These are phyloP conservation scores for Sphaerophoria rueppellii DNA, from an alignment of 2,888 invertebrate genomes.

Conservation along the genomic window DNA sequence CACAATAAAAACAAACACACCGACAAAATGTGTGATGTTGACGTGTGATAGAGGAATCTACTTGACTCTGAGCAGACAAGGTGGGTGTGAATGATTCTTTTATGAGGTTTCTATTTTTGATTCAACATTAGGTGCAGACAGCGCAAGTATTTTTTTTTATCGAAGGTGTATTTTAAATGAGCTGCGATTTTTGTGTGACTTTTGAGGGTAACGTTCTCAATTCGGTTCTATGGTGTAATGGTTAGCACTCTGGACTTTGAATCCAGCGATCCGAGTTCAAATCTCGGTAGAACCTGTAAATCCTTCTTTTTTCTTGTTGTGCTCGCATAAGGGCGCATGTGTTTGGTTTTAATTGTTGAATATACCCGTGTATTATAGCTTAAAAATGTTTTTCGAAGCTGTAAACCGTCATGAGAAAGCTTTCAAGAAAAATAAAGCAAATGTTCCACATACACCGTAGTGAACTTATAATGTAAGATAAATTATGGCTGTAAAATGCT, in stretches of 20 bases:
- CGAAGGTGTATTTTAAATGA: background rate
- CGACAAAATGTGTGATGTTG: background rate
- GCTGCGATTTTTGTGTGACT: background rate
- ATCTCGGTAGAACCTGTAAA: conserved; percentile 82
- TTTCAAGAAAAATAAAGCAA: too few relatives aligned
- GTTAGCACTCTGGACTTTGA: conserved; percentile 84
- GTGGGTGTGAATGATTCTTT: background rate
- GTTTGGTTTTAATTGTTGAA: too few relatives aligned
- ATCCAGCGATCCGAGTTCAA: conserved; percentile 83
- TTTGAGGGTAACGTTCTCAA: background rate
- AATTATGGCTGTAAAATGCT: too few relatives aligned
- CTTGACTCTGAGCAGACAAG: background rate
- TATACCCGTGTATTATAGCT: too few relatives aligned
- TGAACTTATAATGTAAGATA: too few relatives aligned
- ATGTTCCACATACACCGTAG: too few relatives aligned
- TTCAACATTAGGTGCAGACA: background rate
- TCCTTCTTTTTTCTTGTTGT: conserved; percentile 4
- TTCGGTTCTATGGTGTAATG: conserved; percentile 84
- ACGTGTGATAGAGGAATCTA: background rate
- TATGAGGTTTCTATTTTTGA: conserved; percentile 1
- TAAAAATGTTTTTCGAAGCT: too few relatives aligned
- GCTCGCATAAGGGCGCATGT: background rate
- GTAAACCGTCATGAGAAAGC: too few relatives aligned
- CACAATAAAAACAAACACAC: background rate
- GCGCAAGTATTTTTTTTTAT: conserved; percentile 5